Percentiles rank a stretch among this genome's conserved stretches.
These are phyloP conservation scores for Montifringilla adamsi DNA, from an alignment of 2,113 vertebrate species.

Conservation along the genomic window DNA sequence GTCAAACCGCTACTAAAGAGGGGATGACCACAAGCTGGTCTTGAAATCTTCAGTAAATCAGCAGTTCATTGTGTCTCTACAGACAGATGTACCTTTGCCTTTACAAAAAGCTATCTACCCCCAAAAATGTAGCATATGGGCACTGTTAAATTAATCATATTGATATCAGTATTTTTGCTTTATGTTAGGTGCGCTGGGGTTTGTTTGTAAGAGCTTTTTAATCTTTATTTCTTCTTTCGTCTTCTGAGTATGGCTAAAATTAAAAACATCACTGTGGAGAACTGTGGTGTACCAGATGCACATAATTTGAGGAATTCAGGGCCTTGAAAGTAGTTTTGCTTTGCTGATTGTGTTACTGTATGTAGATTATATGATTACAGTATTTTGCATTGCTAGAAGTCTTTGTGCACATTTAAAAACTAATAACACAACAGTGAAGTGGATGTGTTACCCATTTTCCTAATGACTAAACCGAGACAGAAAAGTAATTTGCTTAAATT, in stretches of 20 bases:
- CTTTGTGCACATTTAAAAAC: conserved; percentile 40
- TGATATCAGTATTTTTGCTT: neutral
- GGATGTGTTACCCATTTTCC: conserved; percentile 49
- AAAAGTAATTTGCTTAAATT: conserved; percentile 65
- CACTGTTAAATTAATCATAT: neutral
- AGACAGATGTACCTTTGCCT: neutral
- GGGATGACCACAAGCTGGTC: neutral
- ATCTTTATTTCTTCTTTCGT: conserved; percentile 13
- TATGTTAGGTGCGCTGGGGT: neutral
- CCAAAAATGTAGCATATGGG: neutral
- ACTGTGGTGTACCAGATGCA: conserved; percentile 9
- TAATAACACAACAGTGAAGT: conserved; percentile 40
- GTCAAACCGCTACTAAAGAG: neutral
- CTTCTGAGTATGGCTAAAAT: conserved; percentile 7
- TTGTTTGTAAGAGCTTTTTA: neutral
- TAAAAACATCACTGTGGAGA: neutral
- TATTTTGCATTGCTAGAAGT: conserved; percentile 46
- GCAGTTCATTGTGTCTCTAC: neutral
- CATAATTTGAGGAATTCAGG: conserved; percentile 19
- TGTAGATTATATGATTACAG: conserved; percentile 41
- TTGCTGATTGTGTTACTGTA: conserved; percentile 46
- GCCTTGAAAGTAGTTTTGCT: conserved; percentile 26
- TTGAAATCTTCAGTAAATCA: neutral
- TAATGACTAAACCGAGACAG: conserved; percentile 61
- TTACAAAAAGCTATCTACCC: neutral